These are phyloP conservation scores for Lordiphosa stackelbergi DNA, from an alignment of 1,140 invertebrate species.

Conservation along the genomic window DNA sequence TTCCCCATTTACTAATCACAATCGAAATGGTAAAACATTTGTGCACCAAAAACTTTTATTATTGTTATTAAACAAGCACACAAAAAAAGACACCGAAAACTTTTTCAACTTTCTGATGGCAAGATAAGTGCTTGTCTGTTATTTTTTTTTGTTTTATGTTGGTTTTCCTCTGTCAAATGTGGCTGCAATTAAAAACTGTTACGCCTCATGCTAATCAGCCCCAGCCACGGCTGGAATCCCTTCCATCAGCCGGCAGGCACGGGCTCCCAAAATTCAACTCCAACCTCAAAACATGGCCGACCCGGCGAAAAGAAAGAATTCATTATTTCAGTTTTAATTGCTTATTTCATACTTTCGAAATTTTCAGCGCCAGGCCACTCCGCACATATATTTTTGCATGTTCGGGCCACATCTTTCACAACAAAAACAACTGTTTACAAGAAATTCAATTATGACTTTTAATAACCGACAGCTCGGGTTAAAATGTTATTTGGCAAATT, in stretches of 20 bases:
- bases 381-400: conserved; percentile 55
- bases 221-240: conserved; percentile 28
- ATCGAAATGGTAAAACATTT: conserved; percentile 36
- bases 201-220: conserved; percentile 74
- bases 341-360: conserved; percentile 76
- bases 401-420: conserved; percentile 66
- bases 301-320: conserved; percentile 62
- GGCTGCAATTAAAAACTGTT: conserved; percentile 75
- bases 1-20: conserved; percentile 2
- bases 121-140: conserved; percentile 64
- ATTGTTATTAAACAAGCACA: conserved; percentile 47
- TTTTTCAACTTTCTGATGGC: conserved; percentile 72
- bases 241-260: conserved; percentile 31
- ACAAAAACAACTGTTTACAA: conserved; percentile 68
- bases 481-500: conserved; percentile 42
- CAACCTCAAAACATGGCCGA: conserved; percentile 39
- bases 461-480: conserved; percentile 61
- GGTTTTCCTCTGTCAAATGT: conserved; percentile 58
- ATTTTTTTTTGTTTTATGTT: conserved; percentile 35
- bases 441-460: conserved; percentile 76
- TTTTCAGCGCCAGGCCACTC: conserved; percentile 52
- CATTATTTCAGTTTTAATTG: conserved; percentile 76
- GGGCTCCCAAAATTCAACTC: conserved; percentile 24
- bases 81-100: conserved; percentile 11
- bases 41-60: conserved; percentile 53